Evolutionary conservation across 1,140 invertebrate species (phyloP).

Genomic region (Eciton burchellii): DNA sequence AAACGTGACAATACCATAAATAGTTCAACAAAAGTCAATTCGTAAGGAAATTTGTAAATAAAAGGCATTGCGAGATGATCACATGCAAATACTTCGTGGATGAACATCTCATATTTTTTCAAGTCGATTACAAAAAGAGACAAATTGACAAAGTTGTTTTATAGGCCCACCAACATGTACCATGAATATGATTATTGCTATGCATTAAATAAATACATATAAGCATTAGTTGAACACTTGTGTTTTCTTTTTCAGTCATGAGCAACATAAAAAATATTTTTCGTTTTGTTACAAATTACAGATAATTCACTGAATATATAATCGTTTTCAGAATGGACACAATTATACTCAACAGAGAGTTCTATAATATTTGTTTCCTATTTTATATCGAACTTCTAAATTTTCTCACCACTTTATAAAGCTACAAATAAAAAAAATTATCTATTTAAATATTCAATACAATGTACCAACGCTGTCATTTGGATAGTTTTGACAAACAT

Average conservation of each 20-base stretch:
- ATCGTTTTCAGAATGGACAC: constrained; percentile 68
- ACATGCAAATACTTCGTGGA: constrained; percentile 50
- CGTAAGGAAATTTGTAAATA: constrained; percentile 34
- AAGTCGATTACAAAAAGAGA: constrained; percentile 27
- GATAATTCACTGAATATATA: constrained; percentile 22
- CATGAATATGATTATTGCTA: constrained; percentile 49
- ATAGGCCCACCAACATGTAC: constrained; percentile 79
- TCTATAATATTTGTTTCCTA: constrained; percentile 23
- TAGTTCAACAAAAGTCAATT: neutral
- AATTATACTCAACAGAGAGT: constrained; percentile 72
- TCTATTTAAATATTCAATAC: neutral
- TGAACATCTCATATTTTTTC: constrained; percentile 56
- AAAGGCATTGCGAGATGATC: constrained; percentile 62
- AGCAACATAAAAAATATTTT: constrained; percentile 7
- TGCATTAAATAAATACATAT: constrained; percentile 44
- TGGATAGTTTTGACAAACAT: constrained; percentile 17
- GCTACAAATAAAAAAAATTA: neutral
- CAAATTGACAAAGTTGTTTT: constrained; percentile 32
- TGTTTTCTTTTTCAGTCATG: constrained; percentile 23
- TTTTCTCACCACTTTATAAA: constrained; percentile 18
- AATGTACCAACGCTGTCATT: constrained; percentile 16
- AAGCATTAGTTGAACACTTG: constrained; percentile 28
- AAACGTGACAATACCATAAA: neutral
- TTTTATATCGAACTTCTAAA: neutral
- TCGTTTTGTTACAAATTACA: neutral